These are phyloP conservation scores for Steinernema feltiae DNA, from an alignment of 1,140 invertebrate species.

Conservation along the genomic window DNA sequence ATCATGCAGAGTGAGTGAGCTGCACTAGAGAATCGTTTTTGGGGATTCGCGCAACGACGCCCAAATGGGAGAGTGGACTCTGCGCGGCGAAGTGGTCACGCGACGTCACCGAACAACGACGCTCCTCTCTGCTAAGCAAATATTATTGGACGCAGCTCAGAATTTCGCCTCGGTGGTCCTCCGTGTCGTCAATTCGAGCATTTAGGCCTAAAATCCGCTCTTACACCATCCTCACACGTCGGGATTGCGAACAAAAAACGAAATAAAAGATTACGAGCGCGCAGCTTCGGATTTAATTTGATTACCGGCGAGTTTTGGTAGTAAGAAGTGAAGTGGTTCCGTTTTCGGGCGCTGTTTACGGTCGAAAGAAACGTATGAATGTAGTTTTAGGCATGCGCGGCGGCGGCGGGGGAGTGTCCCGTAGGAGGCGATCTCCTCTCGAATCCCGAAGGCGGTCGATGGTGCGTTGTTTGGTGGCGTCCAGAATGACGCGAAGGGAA, in stretches of 20 bases:
- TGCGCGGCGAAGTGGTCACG: background rate
- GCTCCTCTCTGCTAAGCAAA: background rate
- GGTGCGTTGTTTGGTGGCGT: background rate
- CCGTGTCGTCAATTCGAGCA: background rate
- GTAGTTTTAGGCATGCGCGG: background rate
- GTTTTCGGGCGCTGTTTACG: slow-evolving; percentile 3
- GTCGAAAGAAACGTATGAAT: background rate
- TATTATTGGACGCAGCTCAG: background rate
- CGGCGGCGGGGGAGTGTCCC: background rate
- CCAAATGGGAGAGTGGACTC: background rate
- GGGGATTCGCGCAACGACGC: too few relatives aligned
- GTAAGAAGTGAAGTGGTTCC: background rate
- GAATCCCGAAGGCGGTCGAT: background rate
- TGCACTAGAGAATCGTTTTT: too few relatives aligned
- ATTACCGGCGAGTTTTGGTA: background rate
- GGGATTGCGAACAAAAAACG: background rate
- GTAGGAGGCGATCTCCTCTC: background rate
- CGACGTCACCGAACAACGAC: too few relatives aligned
- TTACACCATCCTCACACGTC: background rate
- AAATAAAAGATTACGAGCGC: background rate
- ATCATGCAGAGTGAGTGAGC: too few relatives aligned
- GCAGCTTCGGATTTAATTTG: background rate
- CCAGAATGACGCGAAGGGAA: slow-evolving; percentile 1
- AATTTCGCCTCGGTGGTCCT: background rate
- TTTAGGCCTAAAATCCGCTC: background rate